Evolutionary conservation across 2,113 vertebrate species (phyloP), one percentile per base, ranked within the genome.

Genomic region (Mastomys natalensis): DNA sequence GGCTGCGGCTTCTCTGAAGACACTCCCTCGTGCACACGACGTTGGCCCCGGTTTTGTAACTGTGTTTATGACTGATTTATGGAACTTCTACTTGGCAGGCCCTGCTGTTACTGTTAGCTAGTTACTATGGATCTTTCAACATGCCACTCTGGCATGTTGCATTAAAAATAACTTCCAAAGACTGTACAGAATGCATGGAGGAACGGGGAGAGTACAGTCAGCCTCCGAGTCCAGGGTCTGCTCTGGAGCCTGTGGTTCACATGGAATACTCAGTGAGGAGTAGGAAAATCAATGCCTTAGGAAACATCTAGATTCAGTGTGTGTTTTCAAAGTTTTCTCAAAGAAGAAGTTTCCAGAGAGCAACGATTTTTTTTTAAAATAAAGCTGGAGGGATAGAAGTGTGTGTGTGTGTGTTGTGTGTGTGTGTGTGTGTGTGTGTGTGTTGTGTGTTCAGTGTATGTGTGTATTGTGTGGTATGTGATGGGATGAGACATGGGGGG

Each of bases 91-190:
- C 95, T 98, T 98, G 98, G 97, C 97, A 97, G 97, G 93, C 95
- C 70, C 37, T 37, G 86, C 96, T 97, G 98, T 98, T 97, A 97
- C 97, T 98, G 98, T 98, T 97, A 98, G 97, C 91, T 95, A 94
- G 98, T 98, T 98, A 97, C 97, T 98, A 98, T 98, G 98, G 98
- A 97, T 98, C 96, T 96, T 97, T 97, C 98, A 93, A 96, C 98
- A 97, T 95, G 97, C 97, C 98, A 98, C 96, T 98, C 78, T 97
- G 97, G 98, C 97, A 97, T 95, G 97, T 91, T 92, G 95, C 97
- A 96, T 98, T 98, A 98, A 97, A 98, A 98, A 98, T 97, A 98
- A 97, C 95, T 94, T 97, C 97, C 97, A 92, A 95, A 95, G 95
- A 96, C 95, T 98, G 94, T 95, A 96, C 96, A 97, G 97, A 97